phyloP scores from a whole-genome alignment of 2,888 invertebrate species.

The Peribatodes rhomboidaria region DNA sequence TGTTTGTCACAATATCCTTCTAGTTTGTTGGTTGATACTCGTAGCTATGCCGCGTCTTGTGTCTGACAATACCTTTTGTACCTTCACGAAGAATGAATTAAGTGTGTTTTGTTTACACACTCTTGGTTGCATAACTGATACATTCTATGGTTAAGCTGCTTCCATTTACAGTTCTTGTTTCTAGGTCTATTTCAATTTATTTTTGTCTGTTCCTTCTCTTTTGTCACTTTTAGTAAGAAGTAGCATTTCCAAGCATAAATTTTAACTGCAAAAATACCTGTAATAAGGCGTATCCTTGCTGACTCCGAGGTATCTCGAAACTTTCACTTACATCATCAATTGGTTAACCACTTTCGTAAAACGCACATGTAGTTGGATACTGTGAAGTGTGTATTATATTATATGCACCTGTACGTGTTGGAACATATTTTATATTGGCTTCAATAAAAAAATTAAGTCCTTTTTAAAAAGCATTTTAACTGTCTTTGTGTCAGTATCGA shows the following conservation, averaged over 20 bases:
- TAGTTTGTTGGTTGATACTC: slow-evolving; percentile 42
- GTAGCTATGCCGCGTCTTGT: slow-evolving; percentile 44
- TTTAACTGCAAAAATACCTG: background rate
- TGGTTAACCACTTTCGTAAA: slow-evolving; percentile 32
- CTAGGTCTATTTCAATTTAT: no score
- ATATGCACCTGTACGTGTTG: background rate
- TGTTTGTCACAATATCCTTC: slow-evolving; percentile 67
- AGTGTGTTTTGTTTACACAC: background rate
- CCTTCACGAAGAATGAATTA: slow-evolving; percentile 3
- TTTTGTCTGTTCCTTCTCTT: background rate
- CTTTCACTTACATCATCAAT: slow-evolving; percentile 37
- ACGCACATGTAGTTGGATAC: slow-evolving; percentile 2
- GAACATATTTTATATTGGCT: no score
- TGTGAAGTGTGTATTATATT: no score
- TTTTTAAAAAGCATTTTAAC: no score
- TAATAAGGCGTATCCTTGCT: slow-evolving; percentile 28
- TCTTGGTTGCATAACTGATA: background rate
- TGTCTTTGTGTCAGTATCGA: no score
- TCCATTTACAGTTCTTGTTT: background rate
- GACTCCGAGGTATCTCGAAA: slow-evolving; percentile 12
- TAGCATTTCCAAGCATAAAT: background rate
- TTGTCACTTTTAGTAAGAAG: background rate
- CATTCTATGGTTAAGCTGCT: background rate
- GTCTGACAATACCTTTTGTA: slow-evolving; percentile 13
- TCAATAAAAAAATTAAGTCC: background rate